Conservation (phyloP, 2,888 invertebrate species). For the Phortica magna region DNA sequence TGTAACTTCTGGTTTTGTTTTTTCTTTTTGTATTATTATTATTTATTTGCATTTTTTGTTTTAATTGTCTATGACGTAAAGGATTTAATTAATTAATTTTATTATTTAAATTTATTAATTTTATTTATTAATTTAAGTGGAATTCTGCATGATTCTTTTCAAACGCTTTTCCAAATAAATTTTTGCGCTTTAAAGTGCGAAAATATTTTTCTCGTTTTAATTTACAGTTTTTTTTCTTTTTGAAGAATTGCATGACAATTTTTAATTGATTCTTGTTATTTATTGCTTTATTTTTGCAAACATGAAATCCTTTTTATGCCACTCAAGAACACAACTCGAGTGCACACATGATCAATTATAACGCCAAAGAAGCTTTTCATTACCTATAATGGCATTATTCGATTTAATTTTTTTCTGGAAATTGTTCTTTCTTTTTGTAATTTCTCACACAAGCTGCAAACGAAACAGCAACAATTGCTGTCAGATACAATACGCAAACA, state of each 20-base stretch:
- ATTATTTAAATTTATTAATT: too few relatives aligned
- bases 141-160: background rate
- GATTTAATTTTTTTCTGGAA: background rate
- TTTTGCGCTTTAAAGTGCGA: too few relatives aligned
- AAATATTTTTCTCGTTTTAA: background rate
- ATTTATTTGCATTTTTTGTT: background rate
- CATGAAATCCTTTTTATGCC: conserved; percentile 18
- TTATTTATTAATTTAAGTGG: background rate
- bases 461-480: conserved; percentile 10
- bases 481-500: conserved; percentile 2
- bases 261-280: background rate
- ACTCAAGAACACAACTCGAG: background rate
- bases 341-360: background rate
- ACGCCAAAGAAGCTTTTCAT: background rate
- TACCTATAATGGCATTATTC: background rate
- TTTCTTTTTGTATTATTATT: background rate
- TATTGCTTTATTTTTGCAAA: background rate
- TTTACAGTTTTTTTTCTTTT: too few relatives aligned
- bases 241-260: background rate
- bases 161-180: background rate
- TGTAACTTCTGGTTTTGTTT: background rate
- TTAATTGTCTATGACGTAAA: too few relatives aligned
- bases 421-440: background rate
- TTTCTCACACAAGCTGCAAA: conserved; percentile 12
- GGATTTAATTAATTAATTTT: background rate